Evolutionary conservation across 2,888 invertebrate genomes (phyloP), one percentile per base, ranked within the genome.

Genomic region (Ochropacha duplaris): DNA sequence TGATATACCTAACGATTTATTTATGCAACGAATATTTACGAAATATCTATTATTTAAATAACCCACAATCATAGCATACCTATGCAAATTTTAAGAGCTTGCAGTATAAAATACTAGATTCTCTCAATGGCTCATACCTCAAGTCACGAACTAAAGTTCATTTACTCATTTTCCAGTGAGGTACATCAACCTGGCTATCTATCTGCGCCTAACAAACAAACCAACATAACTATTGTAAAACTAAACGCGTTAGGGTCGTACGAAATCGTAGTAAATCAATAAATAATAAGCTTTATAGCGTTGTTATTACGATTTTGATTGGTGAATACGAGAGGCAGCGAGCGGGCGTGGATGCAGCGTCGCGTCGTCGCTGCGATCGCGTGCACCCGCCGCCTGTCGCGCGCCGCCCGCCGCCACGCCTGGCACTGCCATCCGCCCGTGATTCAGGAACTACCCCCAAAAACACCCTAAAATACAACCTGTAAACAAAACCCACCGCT

Each of bases 351-450:
- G 90, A 86, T 90, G 88, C 90, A 88, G 22, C 52, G 52, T 74
- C 76, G 22, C 52, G 52, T 74, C 76, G 71, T 67, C 68, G 65
- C 68, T 67, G 70, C 65, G 72, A 84, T 90, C 93, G 91, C 92
- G 92, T 92, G 92, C 87, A 87, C 76, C 75, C 71, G 57, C 19
- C 44, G 44, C 44, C 36, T 3, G 44, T 14, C 36, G 36, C 36
- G n/a, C 9, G 44, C 69, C 62, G 63, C 60, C 55, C 59, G 83
- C 60, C 56, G 36, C 62, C 67, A 86, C 77, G 91, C 93, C 94
- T 94, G 94, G 94, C 83, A 94, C 94, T 83, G 79, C 88, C 90
- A 85, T 78, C 84, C 82, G 70, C 86, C 78, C 76, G 75, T 79
- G 72, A 72, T 78, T 80, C 83, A 83, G 86, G 81, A 87, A 87